Conservation (phyloP, 1,140 invertebrate species). For the Drosophila sturtevanti region DNA sequence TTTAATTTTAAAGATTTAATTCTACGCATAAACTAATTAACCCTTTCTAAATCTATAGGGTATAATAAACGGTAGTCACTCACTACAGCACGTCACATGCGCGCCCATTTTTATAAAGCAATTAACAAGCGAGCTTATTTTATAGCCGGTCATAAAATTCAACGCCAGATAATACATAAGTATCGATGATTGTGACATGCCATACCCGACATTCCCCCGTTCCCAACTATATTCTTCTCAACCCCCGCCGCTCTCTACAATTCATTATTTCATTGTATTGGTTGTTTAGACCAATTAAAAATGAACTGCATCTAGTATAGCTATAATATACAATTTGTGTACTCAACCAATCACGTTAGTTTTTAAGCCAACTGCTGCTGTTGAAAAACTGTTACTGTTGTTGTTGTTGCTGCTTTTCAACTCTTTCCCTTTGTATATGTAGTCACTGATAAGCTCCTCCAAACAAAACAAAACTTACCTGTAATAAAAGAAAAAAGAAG, state of each 20-base stretch:
- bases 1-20: too few relatives aligned
- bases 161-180: slow-evolving; percentile 28
- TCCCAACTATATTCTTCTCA: slow-evolving; percentile 12
- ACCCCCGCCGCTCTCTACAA: neutral
- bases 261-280: slow-evolving; percentile 42
- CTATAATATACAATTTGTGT: slow-evolving; percentile 71
- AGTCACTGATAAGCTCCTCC: slow-evolving; percentile 47
- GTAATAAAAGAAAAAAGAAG: slow-evolving; percentile 42
- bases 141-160: slow-evolving; percentile 71
- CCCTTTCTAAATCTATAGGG: neutral
- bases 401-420: slow-evolving; percentile 26
- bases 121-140: slow-evolving; percentile 71
- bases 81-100: slow-evolving; percentile 23
- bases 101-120: slow-evolving; percentile 75
- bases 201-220: neutral
- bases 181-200: slow-evolving; percentile 35
- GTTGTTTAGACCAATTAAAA: slow-evolving; percentile 76
- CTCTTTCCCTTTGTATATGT: neutral
- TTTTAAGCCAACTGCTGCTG: slow-evolving; percentile 31
- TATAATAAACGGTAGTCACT: slow-evolving; percentile 46
- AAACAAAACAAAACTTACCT: slow-evolving; percentile 59
- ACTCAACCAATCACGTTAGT: slow-evolving; percentile 76
- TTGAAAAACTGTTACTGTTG: slow-evolving; percentile 19
- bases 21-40: neutral
- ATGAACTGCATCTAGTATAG: slow-evolving; percentile 73